Evolutionary conservation across 2,888 invertebrate genomes (phyloP), one percentile per base, ranked within the genome.

Genomic region (Enoplolaimus lenunculus): DNA sequence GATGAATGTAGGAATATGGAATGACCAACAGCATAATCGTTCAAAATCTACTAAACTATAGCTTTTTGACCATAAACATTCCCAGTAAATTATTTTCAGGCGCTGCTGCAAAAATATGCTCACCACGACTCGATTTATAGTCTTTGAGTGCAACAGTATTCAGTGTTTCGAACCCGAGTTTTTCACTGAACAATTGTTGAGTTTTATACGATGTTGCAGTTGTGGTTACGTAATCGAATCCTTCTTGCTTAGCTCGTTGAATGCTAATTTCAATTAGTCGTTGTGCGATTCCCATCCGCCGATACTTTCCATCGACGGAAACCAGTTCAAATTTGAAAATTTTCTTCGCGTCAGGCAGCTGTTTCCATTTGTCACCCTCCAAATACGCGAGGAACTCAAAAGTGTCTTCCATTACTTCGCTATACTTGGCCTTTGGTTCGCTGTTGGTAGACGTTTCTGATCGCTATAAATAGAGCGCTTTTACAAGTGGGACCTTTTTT

Each of bases 1-100:
- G n/a, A n/a, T n/a, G n/a, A n/a, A n/a, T n/a, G n/a, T n/a, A n/a
- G n/a, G n/a, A n/a, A n/a, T n/a, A n/a, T n/a, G n/a, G n/a, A n/a
- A n/a, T n/a, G n/a, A n/a, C n/a, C n/a, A n/a, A n/a, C n/a, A n/a
- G n/a, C n/a, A n/a, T n/a, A n/a, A n/a, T n/a, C n/a, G n/a, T n/a
- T n/a, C n/a, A n/a, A n/a, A n/a, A n/a, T n/a, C n/a, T n/a, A n/a
- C n/a, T n/a, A n/a, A n/a, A n/a, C n/a, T n/a, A n/a, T n/a, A 64
- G 7, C 29, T 30, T 67, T 67, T 67, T 67, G 30, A 31, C 28
- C 67, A 67, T 67, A n/a, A 67, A 31, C 33, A 31, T 67, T 26
- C 26, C 67, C 3, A 29, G 7, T 31, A 26, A 2, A 30, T 29
- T 67, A 3, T 34, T 34, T 7, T 13, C 26, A 7, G 29, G 31